Conservation (phyloP, 2,797 vertebrate species). For the Crenuchus spilurus region DNA sequence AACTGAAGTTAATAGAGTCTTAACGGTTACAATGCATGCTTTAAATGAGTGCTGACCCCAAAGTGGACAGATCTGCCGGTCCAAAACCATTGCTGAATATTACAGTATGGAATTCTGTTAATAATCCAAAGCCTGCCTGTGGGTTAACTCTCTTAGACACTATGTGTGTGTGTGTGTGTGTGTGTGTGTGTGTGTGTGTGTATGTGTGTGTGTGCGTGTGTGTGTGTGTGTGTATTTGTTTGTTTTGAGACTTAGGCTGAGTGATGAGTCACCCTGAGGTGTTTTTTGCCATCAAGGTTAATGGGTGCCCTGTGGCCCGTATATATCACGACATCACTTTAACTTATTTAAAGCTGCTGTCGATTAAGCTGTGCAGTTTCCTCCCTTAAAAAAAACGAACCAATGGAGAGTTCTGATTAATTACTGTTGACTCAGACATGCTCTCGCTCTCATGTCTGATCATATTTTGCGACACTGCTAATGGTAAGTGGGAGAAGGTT, state of each 20-base stretch:
- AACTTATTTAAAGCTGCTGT: conserved; percentile 39
- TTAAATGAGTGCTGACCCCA: not conserved
- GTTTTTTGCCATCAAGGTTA: conserved; percentile 41
- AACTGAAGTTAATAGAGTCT: conserved; percentile 55
- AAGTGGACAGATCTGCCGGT: conserved; percentile 3
- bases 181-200: not conserved
- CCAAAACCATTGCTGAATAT: not conserved
- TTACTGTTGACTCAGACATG: not conserved
- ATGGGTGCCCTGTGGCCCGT: conserved; percentile 26
- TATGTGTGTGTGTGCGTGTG: not conserved
- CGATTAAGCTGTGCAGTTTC: conserved; percentile 23
- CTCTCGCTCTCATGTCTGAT: not conserved
- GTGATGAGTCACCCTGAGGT: conserved; percentile 25
- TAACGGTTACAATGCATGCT: conserved; percentile 33
- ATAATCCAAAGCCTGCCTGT: not conserved
- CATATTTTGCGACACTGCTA: not conserved
- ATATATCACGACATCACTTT: conserved; percentile 40
- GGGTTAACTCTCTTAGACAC: conserved; percentile 15
- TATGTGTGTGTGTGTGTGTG: not conserved
- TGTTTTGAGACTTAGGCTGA: not conserved
- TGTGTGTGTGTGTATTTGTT: not conserved
- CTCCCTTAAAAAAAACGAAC: not conserved
- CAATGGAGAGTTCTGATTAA: conserved; percentile 7
- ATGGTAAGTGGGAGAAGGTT: not conserved
- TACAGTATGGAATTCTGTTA: not conserved